A percentile compares a stretch with the other conserved stretches of the same genome.
These are phyloP conservation scores for Xenopus petersii DNA, from an alignment of 2,797 vertebrate genomes.

Conservation along the genomic window DNA sequence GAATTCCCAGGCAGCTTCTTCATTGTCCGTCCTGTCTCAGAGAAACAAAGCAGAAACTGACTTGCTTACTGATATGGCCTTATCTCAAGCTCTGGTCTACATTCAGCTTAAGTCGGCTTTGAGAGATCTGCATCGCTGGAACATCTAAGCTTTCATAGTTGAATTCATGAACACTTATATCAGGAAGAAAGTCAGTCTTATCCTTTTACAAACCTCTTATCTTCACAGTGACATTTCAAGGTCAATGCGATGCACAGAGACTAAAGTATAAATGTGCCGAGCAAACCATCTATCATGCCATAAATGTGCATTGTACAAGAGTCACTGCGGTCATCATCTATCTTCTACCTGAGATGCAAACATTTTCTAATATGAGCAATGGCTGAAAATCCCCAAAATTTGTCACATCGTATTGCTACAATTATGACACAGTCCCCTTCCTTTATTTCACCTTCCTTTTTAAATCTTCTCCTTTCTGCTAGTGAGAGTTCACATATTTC, in stretches of 20 bases:
- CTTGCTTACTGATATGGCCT: slow-evolving; percentile 25
- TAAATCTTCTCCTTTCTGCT: slow-evolving; percentile 39
- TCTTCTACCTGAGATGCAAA: slow-evolving; percentile 30
- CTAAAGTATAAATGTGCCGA: slow-evolving; percentile 20
- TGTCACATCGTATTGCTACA: slow-evolving; percentile 39
- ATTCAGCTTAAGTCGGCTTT: slow-evolving; percentile 31
- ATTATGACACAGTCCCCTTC: slow-evolving; percentile 30
- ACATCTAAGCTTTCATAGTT: slow-evolving; percentile 21
- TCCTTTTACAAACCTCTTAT: slow-evolving; percentile 40
- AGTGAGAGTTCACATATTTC: slow-evolving; percentile 35
- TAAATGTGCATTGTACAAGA: neutral
- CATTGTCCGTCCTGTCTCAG: slow-evolving; percentile 29
- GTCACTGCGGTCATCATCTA: slow-evolving; percentile 15
- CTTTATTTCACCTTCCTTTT: slow-evolving; percentile 31
- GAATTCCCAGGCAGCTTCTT: slow-evolving; percentile 21
- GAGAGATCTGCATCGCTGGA: slow-evolving; percentile 25
- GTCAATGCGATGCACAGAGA: slow-evolving; percentile 37
- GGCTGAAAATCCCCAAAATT: slow-evolving; percentile 26
- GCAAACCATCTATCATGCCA: slow-evolving; percentile 18
- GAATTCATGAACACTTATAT: slow-evolving; percentile 19
- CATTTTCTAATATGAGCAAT: slow-evolving; percentile 22
- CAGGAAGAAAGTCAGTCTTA: slow-evolving; percentile 21
- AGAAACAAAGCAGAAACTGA: slow-evolving; percentile 35
- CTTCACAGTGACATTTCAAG: slow-evolving; percentile 40
- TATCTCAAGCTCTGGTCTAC: slow-evolving; percentile 37